phyloP scores from a whole-genome alignment of 2,888 invertebrate genomes.

The Branchipolynoe longqiensis region DNA sequence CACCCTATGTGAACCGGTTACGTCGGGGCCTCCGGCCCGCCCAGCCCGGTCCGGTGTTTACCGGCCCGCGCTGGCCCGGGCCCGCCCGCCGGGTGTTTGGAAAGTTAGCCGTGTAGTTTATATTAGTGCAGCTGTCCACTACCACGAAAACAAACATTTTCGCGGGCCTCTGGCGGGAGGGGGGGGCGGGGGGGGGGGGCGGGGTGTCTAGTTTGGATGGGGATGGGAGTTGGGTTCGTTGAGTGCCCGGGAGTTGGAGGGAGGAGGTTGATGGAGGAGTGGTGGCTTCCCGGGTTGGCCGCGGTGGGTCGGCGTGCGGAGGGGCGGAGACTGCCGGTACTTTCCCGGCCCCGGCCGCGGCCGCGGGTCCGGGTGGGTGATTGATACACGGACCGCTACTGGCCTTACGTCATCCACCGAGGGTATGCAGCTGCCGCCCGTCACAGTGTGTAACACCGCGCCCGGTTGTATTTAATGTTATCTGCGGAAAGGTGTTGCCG shows the following conservation, averaged over 20 bases:
- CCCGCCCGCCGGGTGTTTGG: neutral
- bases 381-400: no score
- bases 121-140: conserved; percentile 23
- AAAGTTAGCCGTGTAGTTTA: conserved; percentile 26
- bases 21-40: neutral
- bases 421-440: no score
- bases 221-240: neutral
- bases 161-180: neutral
- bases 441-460: no score
- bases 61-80: neutral
- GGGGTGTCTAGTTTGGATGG: neutral
- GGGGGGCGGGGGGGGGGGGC: neutral
- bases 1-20: conserved; percentile 25
- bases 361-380: no score
- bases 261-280: neutral
- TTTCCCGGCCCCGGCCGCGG: no score
- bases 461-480: no score
- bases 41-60: neutral
- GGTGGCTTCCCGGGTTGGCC: no score
- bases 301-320: no score
- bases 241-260: neutral
- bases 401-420: no score
- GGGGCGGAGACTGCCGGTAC: no score
- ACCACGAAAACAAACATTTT: conserved; percentile 2
- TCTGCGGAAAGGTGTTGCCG: no score